Conservation (phyloP, 2,797 vertebrate genomes). For the Cephalopachus bancanus region DNA sequence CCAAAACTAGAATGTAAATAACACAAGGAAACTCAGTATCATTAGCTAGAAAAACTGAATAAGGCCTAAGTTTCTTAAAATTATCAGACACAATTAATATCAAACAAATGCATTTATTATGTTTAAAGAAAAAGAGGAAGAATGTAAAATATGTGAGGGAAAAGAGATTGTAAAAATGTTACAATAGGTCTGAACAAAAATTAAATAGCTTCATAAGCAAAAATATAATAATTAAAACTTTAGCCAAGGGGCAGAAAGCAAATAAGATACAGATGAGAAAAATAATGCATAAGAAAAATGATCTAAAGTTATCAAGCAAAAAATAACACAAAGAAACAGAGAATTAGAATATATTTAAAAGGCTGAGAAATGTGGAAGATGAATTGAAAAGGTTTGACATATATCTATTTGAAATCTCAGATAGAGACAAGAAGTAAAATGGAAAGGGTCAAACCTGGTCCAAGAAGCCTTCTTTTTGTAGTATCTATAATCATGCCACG, state of each 20-base stretch:
- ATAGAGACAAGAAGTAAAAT: background rate
- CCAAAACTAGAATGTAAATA: background rate
- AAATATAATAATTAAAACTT: slow-evolving; percentile 5
- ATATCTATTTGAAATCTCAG: background rate
- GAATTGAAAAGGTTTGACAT: background rate
- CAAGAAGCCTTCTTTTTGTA: slow-evolving; percentile 34
- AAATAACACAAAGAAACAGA: background rate
- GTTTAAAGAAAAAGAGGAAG: background rate
- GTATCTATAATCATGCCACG: background rate
- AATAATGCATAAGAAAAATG: background rate
- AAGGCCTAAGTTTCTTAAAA: background rate
- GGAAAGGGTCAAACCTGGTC: background rate
- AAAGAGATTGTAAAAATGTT: background rate
- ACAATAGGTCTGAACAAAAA: background rate
- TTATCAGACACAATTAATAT: background rate
- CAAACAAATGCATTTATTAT: background rate
- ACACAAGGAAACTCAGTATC: background rate
- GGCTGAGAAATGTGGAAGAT: background rate
- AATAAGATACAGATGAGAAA: background rate
- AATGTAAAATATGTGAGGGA: background rate
- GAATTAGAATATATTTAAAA: background rate
- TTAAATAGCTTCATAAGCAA: background rate
- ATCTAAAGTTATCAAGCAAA: background rate
- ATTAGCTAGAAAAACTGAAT: background rate
- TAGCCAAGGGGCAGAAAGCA: background rate